Base-by-base conservation (phyloP, 1,140 invertebrate species). In the Pseudoatta argentina region DNA sequence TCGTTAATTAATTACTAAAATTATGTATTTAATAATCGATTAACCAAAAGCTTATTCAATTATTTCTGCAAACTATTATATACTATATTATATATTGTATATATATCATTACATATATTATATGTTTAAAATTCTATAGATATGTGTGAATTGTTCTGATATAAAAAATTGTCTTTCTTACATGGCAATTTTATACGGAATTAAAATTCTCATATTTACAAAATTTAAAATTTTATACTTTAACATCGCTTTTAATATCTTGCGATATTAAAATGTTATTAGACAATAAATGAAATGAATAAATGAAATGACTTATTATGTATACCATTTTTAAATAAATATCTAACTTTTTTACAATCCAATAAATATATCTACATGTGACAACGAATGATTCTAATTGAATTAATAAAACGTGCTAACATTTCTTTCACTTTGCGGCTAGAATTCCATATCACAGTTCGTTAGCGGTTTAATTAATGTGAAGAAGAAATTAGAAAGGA, bases 401-500 rank as follows among this genome's bases (percentile, higher is more conserved):
- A 5, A 1, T 73, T 73, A 73, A 59, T n/a, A 21, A 12, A 44
- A 39, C 8, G 6, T 21, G 12, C 21, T 44, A 67, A 44, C 64
- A 21, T 76, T 61, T 76, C 55, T 76, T 24, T 76, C 51, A 55
- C 27, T 57, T 57, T 30, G 7, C 39, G 30, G 48, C 3, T 53
- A 27, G 44, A 6, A 57, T 57, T 21, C 12, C 3, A 59, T 27
- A 34, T 34, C n/a, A 24, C n/a, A 75, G 51, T 63, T 79, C n/a
- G 44, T 51, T 67, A 67, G 63, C 18, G 24, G n/a, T 14, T 69
- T 67, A 81, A 81, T 55, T 34, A n/a, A 82, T 14, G 66, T 44
- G 7, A 14, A 44, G 27, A 24, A 63, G n/a, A 69, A 18, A 18
- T 67, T 44, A 59, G 66, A 81, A 55, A 69, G 24, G 12, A n/a